Base-by-base conservation (phyloP, 2,113 vertebrate genomes). In the Talpa occidentalis region DNA sequence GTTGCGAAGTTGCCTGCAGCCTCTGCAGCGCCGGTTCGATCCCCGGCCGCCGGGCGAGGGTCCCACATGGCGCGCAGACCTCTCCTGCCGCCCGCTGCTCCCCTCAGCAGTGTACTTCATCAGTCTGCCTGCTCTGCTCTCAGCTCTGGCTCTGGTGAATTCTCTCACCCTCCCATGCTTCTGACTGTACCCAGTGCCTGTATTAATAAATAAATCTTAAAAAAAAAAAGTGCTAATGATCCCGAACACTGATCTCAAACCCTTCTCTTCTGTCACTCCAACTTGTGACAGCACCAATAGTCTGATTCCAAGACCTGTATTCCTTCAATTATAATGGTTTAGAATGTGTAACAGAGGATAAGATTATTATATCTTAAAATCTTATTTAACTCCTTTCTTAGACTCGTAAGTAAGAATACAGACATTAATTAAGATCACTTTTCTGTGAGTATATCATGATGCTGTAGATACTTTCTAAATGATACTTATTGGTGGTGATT, bases 331-430 rank as follows among this genome's bases (percentile, higher is more conserved):
- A 69, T 12, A 56, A 52, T 52, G 28, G 22, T 77, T 94, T 88
- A 59, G 24, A 74, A 95, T 52, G 54, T 87, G 19, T 37, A 67
- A 32, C 37, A 83, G 28, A 69, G 28, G n/a, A 78, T 40, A 90
- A 56, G 19, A 83, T 47, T 67, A 89, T 86, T 86, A 70, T 54
- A 87, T 28, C 30, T 80, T 94, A 47, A 91, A 96, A 78, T 49
- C 89, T 69, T 88, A 66, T 28, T 67, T 76, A 84, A 30, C 64
- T 64, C 28, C 77, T 90, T 88, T 93, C 32, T 89, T 87, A 81
- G 47, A 88, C 2, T 30, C 60, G 30, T 62, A 62, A 76, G 60
- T 59, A 89, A 80, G 60, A 95, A 80, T 30, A 74, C 3, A 10
- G 64, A 37, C 44, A 69, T 22, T 10, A 44, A 78, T 60, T 90